These are phyloP conservation scores for Diloba caeruleocephala DNA, from an alignment of 2,888 invertebrate genomes.

Conservation along the genomic window DNA sequence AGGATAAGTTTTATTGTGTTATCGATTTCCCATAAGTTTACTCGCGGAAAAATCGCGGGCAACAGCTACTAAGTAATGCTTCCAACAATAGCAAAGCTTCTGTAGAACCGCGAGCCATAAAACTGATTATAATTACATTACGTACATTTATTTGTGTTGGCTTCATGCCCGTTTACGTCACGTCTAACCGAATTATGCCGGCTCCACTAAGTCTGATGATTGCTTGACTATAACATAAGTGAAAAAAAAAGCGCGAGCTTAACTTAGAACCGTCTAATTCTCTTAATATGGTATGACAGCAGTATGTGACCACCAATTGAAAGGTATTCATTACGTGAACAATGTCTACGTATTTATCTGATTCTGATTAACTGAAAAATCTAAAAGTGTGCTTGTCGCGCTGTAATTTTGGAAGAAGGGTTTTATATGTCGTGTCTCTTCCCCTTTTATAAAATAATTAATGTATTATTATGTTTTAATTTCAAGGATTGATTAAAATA, in stretches of 20 bases:
- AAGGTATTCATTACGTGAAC: constrained; percentile 27
- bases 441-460: too few species aligned
- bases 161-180: constrained; percentile 42
- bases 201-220: constrained; percentile 43
- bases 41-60: too few species aligned
- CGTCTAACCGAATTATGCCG: constrained; percentile 40
- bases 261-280: constrained; percentile 18
- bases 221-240: constrained; percentile 5
- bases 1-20: too few species aligned
- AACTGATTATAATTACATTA: constrained; percentile 3
- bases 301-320: constrained; percentile 4
- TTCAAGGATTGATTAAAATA: too few species aligned
- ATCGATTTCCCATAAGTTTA: too few species aligned
- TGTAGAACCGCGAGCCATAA: not conserved
- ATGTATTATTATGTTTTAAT: too few species aligned
- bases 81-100: not conserved
- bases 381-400: too few species aligned
- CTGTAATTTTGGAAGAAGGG: too few species aligned
- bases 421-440: too few species aligned
- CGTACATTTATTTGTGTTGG: not conserved
- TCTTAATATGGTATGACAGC: constrained; percentile 25
- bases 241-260: constrained; percentile 17
- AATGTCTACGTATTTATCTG: constrained; percentile 1
- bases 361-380: constrained; percentile 1
- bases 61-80: too few species aligned